phyloP scores from a whole-genome alignment of 2,113 vertebrate species.

The Sakesphorus luctuosus region DNA sequence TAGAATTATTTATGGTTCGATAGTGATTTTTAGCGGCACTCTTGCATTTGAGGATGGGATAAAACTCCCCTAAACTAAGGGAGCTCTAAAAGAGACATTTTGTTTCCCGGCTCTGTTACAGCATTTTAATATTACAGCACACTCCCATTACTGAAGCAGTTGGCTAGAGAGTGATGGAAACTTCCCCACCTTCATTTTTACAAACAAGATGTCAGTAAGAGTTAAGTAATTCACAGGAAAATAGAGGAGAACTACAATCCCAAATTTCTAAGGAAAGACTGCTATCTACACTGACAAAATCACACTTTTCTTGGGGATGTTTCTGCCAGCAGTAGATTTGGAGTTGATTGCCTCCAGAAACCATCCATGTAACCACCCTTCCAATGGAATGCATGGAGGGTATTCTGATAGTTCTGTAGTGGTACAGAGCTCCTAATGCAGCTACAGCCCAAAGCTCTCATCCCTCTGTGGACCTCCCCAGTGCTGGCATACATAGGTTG shows the following conservation, averaged over 20 bases:
- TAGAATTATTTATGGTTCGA: constrained; percentile 17
- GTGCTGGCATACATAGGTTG: fast-evolving
- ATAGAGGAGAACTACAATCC: not conserved
- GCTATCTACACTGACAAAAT: not conserved
- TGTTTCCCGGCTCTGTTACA: not conserved
- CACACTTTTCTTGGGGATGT: not conserved
- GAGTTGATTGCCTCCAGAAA: not conserved
- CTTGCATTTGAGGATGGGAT: not conserved
- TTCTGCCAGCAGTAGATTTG: not conserved
- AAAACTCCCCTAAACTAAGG: constrained; percentile 6
- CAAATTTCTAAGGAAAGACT: not conserved
- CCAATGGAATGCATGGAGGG: fast-evolving
- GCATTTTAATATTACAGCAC: constrained; percentile 1
- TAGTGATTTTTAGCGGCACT: not conserved
- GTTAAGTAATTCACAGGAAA: not conserved
- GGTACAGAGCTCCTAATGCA: not conserved
- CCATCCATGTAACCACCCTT: not conserved
- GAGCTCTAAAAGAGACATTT: not conserved
- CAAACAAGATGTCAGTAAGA: not conserved
- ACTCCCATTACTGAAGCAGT: constrained; percentile 16
- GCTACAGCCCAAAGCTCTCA: not conserved
- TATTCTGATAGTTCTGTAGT: not conserved
- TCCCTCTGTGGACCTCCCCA: not conserved
- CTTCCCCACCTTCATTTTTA: constrained; percentile 12
- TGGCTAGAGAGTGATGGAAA: constrained; percentile 15